These are phyloP conservation scores for Parelbella ahira DNA, from an alignment of 2,888 invertebrate species.

Conservation along the genomic window DNA sequence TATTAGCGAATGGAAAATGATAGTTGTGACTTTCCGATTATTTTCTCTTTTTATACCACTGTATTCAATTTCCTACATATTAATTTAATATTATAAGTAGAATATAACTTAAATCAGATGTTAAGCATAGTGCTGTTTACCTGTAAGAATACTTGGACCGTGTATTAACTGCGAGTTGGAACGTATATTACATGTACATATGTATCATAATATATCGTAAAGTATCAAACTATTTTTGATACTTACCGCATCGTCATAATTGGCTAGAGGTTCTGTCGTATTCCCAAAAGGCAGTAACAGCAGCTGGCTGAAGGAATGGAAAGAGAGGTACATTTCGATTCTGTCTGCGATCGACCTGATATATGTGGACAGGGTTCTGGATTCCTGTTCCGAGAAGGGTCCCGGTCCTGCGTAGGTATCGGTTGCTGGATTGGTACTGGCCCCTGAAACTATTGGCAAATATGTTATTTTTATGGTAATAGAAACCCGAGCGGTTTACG, in stretches of 20 bases:
- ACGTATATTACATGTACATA: no score
- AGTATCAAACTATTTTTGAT: no score
- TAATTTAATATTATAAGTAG: no score
- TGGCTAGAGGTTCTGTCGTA: conserved; percentile 76
- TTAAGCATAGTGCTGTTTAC: no score
- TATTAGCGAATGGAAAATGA: no score
- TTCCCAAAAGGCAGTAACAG: conserved; percentile 86
- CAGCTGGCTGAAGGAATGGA: conserved; percentile 88
- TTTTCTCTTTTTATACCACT: no score
- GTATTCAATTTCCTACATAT: no score
- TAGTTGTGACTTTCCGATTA: no score
- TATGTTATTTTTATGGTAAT: not conserved
- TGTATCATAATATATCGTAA: no score
- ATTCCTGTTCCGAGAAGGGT: conserved; percentile 87
- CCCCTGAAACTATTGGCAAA: conserved; percentile 62
- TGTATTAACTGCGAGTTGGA: no score
- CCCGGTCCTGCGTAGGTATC: conserved; percentile 84
- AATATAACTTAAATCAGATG: no score
- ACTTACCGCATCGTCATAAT: conserved; percentile 81
- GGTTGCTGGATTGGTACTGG: conserved; percentile 78
- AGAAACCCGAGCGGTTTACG: not conserved
- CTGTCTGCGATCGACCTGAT: conserved; percentile 67
- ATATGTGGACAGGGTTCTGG: conserved; percentile 75
- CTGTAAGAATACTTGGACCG: no score
- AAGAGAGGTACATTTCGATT: conserved; percentile 83